These are phyloP conservation scores for Girardinus metallicus DNA, from an alignment of 2,797 vertebrate genomes.

Conservation along the genomic window DNA sequence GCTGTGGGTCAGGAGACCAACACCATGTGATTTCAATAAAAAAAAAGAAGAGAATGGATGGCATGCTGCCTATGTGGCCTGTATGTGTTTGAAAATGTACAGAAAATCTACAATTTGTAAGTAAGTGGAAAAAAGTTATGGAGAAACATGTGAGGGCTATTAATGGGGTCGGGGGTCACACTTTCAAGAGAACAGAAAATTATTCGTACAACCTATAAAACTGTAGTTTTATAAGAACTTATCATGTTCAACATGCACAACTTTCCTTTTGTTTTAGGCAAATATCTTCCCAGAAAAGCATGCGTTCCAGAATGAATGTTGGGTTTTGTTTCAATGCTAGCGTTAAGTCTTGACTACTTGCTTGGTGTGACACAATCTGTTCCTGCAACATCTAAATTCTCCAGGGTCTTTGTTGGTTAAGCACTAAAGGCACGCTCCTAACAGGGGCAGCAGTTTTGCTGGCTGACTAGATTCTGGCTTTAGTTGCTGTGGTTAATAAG, in stretches of 20 bases:
- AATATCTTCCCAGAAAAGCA: constrained; percentile 36
- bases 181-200: constrained; percentile 3
- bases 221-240: constrained; percentile 8
- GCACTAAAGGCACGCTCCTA: constrained; percentile 64
- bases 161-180: not conserved
- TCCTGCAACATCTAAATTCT: constrained; percentile 61
- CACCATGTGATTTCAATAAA: constrained; percentile 67
- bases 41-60: constrained; percentile 45
- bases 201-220: constrained; percentile 20
- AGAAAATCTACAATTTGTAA: not conserved
- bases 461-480: constrained; percentile 77
- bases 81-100: not conserved
- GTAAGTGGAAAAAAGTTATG: not conserved
- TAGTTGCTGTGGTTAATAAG: constrained; percentile 79
- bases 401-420: constrained; percentile 52
- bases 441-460: constrained; percentile 59
- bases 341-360: constrained; percentile 74
- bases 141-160: not conserved
- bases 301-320: constrained; percentile 49
- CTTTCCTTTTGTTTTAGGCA: constrained; percentile 57
- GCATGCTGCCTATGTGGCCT: constrained; percentile 1
- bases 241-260: constrained; percentile 49
- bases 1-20: constrained; percentile 70
- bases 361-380: constrained; percentile 69
- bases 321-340: constrained; percentile 71